Evolutionary conservation across 2,797 vertebrate genomes (phyloP), one percentile per base, ranked within the genome.

Genomic region (Helostoma temminkii): DNA sequence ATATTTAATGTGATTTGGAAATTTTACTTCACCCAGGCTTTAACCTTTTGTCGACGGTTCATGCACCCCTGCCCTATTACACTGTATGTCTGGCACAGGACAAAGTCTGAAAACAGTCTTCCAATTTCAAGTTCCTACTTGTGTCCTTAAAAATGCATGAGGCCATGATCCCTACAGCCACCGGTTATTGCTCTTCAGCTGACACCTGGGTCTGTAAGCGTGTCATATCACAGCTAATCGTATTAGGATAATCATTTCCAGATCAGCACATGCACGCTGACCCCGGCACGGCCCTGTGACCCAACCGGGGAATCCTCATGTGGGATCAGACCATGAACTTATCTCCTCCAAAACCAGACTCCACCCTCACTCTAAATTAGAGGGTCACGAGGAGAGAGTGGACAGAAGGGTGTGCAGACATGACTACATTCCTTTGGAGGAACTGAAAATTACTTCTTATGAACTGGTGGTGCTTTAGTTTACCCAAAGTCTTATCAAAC

Each of bases 201-300:
- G 68, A 86, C 88, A 88, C 89, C 83, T 89, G 84, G 89, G 71
- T 71, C 76, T 5, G 78, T 81, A 85, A 55, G 88, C 78, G 85
- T 89, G 86, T 89, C 85, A 67, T 81, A 83, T 91, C 86, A 12
- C 58, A 9, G 80, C 71, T 91, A 90, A 92, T 89, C 77, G 32
- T 57, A 91, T 91, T 86, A 89, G 26, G 39, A 64, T 91, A 93
- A 92, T 88, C 89, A 87, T 82, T 83, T 73, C 70, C 76, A 87
- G 85, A 90, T 89, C 89, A 88, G 82, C 86, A 81, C 80, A 82
- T 84, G 82, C 63, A 72, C 9, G 6, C 7, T 54, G 83, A 92
- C 88, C 90, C 66, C 75, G 0, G 3, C 26, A 34, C 62, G 73
- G 89, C 80, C 88, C 72, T 1, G 9, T 81, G 82, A 91, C 88